These are phyloP conservation scores for Thecophora atra DNA, from an alignment of 2,888 invertebrate genomes.

Conservation along the genomic window DNA sequence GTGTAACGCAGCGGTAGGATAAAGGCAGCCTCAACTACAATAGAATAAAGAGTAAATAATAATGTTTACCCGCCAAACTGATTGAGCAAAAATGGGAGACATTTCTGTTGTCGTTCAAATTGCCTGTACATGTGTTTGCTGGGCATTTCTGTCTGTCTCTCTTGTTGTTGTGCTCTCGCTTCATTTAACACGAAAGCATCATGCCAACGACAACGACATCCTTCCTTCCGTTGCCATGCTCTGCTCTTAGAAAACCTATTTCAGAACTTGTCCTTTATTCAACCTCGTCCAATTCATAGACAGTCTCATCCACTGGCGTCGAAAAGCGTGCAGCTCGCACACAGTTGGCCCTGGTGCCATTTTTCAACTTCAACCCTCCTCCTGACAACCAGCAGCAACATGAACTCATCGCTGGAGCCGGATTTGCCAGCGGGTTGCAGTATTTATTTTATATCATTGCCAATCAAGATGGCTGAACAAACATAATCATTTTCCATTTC, in stretches of 20 bases:
- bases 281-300: background rate
- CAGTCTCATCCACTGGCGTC: no score
- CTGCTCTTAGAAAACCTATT: background rate
- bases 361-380: conserved; percentile 12
- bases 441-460: conserved; percentile 67
- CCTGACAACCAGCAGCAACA: background rate
- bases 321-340: no score
- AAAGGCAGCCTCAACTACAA: background rate
- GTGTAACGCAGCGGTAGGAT: background rate
- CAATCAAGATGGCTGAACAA: conserved; percentile 67
- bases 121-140: background rate
- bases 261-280: background rate
- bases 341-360: background rate
- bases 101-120: background rate
- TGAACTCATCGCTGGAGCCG: background rate
- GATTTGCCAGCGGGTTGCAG: conserved; percentile 32
- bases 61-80: conserved; percentile 26
- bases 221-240: conserved; percentile 19
- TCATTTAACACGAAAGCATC: conserved; percentile 27
- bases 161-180: conserved; percentile 16
- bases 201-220: conserved; percentile 11
- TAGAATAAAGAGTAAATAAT: conserved; percentile 18
- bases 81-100: background rate
- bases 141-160: background rate
- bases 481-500: conserved; percentile 58